Evolutionary conservation across 2,113 vertebrate species (phyloP).

Genomic region (Raja brachyura): DNA sequence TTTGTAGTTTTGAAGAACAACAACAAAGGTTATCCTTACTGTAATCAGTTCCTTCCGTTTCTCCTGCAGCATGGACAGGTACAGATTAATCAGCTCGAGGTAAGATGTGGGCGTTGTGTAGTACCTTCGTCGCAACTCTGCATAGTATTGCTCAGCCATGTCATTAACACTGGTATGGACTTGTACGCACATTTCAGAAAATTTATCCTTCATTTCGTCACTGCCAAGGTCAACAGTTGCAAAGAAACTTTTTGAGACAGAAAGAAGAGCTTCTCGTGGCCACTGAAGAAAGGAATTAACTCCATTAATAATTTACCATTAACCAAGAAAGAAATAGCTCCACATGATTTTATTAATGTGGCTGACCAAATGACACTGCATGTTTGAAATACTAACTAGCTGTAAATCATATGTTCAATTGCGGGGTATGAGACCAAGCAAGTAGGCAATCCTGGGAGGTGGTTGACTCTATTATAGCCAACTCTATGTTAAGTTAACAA

Average conservation of each 20-base stretch:
- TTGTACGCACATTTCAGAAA: constrained; percentile 73
- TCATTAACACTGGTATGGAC: constrained; percentile 68
- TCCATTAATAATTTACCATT: not conserved
- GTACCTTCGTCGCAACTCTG: constrained; percentile 65
- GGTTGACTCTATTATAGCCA: not conserved
- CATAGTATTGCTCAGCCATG: constrained; percentile 69
- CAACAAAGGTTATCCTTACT: constrained; percentile 48
- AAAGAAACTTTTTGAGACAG: constrained; percentile 71
- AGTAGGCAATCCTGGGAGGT: not conserved
- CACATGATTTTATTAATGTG: not conserved
- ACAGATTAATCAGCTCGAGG: constrained; percentile 78
- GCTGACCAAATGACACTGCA: not conserved
- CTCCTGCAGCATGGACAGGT: constrained; percentile 64
- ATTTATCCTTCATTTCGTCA: constrained; percentile 60
- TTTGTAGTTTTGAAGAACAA: not conserved
- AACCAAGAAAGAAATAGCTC: no score
- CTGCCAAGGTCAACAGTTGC: constrained; percentile 58
- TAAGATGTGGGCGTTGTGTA: constrained; percentile 79
- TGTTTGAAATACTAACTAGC: not conserved
- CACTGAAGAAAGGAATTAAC: constrained; percentile 51
- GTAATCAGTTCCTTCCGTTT: constrained; percentile 64
- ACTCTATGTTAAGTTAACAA: not conserved
- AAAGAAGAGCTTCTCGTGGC: constrained; percentile 71
- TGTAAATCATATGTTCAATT: not conserved
- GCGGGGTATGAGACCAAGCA: no score